phyloP scores from a whole-genome alignment of 1,140 invertebrate species.

The Gyrodactylus salaris region DNA sequence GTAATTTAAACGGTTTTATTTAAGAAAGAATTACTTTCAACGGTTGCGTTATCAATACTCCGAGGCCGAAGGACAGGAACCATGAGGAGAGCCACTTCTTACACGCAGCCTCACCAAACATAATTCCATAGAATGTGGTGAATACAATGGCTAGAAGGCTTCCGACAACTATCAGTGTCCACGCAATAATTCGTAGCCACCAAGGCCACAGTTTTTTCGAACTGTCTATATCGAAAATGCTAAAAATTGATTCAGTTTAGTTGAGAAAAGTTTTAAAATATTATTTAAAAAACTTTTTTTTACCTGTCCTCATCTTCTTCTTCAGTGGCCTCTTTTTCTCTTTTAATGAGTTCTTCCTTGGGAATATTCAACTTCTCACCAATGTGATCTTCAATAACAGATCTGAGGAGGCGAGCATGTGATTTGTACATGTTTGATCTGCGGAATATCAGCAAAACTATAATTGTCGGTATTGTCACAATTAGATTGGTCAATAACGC shows the following conservation, averaged over 20 bases:
- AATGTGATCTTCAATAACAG: not conserved
- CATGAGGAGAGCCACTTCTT: conserved; percentile 27
- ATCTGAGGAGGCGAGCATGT: not conserved
- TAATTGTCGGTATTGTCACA: not conserved
- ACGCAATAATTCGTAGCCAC: conserved; percentile 23
- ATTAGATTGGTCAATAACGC: not conserved
- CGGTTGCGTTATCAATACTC: conserved; percentile 26
- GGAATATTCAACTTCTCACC: not conserved
- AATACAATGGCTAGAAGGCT: conserved; percentile 20
- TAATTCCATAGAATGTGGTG: conserved; percentile 25
- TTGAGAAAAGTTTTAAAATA: too few species aligned
- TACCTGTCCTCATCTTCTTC: too few species aligned
- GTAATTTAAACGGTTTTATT: not conserved
- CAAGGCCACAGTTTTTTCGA: conserved; percentile 18
- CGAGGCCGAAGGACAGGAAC: conserved; percentile 25
- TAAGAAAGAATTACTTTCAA: conserved; percentile 8
- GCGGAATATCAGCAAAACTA: not conserved
- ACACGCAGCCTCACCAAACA: conserved; percentile 25
- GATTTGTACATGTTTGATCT: not conserved
- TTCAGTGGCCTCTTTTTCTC: conserved; percentile 10
- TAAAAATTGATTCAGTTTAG: too few species aligned
- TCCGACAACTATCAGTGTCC: conserved; percentile 19
- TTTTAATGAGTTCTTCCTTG: not conserved
- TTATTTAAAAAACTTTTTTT: too few species aligned
- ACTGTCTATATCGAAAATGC: conserved; percentile 11